Evolutionary conservation across 1,140 invertebrate genomes (phyloP).

Genomic region (Holotrichia oblita): DNA sequence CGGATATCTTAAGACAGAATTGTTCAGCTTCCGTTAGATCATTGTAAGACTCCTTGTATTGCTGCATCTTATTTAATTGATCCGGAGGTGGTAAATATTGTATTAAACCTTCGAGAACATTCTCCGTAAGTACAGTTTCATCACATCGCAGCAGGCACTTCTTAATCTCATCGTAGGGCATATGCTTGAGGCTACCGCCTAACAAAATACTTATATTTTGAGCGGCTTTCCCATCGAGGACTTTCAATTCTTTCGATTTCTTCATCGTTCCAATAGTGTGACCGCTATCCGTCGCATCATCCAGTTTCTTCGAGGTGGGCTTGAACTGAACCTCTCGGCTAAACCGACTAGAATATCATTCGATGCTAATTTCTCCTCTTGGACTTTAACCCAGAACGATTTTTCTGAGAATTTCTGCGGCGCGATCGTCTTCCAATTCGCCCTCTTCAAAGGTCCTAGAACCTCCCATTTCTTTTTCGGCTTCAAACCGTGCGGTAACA

Average conservation of each 20-base stretch:
- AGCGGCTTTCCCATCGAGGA: constrained; percentile 91
- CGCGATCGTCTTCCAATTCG: constrained; percentile 86
- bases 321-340: constrained; percentile 90
- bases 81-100: constrained; percentile 91
- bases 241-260: constrained; percentile 90
- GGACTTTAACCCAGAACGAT: constrained; percentile 93
- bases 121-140: constrained; percentile 81
- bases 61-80: constrained; percentile 83
- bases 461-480: constrained; percentile 93
- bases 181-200: constrained; percentile 88
- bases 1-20: constrained; percentile 90
- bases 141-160: constrained; percentile 87
- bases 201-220: constrained; percentile 96
- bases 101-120: constrained; percentile 84
- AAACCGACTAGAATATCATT: constrained; percentile 86
- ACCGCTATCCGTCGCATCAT: constrained; percentile 70
- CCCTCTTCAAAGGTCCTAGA: constrained; percentile 84
- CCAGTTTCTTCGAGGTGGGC: constrained; percentile 75
- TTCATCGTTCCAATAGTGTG: constrained; percentile 70
- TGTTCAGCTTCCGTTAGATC: constrained; percentile 94
- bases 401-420: constrained; percentile 92
- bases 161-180: constrained; percentile 87
- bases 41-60: constrained; percentile 79
- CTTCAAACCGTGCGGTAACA: constrained; percentile 87
- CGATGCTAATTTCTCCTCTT: constrained; percentile 90